Percentiles rank a stretch among this genome's conserved stretches.
phyloP scores from a whole-genome alignment of 2,113 vertebrate genomes.

The Anthoscopus minutus region DNA sequence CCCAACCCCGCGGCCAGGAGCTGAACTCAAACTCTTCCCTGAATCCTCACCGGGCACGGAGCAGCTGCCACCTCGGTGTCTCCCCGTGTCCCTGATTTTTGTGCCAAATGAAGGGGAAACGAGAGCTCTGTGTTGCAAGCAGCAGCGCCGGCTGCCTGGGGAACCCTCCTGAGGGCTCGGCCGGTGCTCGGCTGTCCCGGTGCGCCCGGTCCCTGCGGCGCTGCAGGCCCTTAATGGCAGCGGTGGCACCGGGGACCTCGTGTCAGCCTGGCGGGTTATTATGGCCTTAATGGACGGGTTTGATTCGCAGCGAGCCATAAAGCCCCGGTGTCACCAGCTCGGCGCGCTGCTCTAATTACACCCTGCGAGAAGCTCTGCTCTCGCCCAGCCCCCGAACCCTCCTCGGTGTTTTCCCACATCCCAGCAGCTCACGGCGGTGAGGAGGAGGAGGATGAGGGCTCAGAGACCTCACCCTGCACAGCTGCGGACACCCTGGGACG shows the following conservation, averaged over 20 bases:
- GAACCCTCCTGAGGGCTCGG: neutral
- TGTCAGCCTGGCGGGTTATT: neutral
- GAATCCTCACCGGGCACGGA: neutral
- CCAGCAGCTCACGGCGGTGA: accelerated
- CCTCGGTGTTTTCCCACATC: accelerated
- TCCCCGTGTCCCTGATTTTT: neutral
- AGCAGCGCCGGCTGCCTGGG: neutral
- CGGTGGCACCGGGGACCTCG: neutral
- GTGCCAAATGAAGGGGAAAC: neutral
- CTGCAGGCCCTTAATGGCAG: accelerated
- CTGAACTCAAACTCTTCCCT: neutral
- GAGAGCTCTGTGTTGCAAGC: neutral
- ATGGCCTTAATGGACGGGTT: neutral
- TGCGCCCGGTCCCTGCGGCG: accelerated
- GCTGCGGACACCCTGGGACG: neutral
- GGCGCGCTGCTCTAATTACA: neutral
- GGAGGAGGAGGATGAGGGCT: neutral
- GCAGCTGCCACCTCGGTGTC: neutral
- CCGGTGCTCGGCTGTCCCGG: neutral
- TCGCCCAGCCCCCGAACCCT: accelerated
- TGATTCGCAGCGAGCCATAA: neutral
- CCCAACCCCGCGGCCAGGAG: neutral
- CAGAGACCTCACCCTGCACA: accelerated
- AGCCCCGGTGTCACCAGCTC: neutral
- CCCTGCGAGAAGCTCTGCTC: neutral